Evolutionary conservation across 2,113 vertebrate species (phyloP).

Genomic region (Calcarius ornatus): DNA sequence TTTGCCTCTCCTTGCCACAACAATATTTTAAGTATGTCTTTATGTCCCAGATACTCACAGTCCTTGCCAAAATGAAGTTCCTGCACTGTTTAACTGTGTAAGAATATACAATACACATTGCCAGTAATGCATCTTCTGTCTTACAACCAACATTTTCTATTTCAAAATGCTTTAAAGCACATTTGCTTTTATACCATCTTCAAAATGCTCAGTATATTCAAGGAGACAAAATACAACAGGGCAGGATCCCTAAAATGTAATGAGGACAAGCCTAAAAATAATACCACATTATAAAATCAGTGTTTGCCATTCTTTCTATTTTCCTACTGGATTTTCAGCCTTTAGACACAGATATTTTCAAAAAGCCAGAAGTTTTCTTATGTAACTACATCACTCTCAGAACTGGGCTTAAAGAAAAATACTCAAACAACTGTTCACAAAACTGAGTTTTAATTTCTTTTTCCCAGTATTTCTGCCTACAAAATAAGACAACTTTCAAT

Average conservation of each 20-base stretch:
- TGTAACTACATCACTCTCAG: background rate
- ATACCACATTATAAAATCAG: background rate
- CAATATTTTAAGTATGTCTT: background rate
- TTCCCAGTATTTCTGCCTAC: background rate
- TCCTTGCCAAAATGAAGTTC: background rate
- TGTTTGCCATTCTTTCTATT: background rate
- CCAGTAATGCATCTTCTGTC: background rate
- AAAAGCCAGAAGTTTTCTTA: background rate
- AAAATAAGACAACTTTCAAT: background rate
- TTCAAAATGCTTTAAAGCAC: background rate
- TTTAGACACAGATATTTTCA: background rate
- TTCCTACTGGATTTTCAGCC: background rate
- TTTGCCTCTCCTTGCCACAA: background rate
- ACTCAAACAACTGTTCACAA: background rate
- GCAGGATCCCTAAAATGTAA: background rate
- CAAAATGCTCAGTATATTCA: background rate
- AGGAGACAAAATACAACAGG: background rate
- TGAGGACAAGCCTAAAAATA: background rate
- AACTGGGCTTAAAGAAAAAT: background rate
- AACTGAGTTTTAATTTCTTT: background rate
- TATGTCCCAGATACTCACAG: background rate
- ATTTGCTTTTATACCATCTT: background rate
- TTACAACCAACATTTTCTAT: background rate
- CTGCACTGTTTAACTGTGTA: background rate
- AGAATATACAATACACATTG: background rate